Evolutionary conservation across 2,888 invertebrate species (phyloP), one percentile per base, ranked within the genome.

Genomic region (Anoplius nigerrimus): DNA sequence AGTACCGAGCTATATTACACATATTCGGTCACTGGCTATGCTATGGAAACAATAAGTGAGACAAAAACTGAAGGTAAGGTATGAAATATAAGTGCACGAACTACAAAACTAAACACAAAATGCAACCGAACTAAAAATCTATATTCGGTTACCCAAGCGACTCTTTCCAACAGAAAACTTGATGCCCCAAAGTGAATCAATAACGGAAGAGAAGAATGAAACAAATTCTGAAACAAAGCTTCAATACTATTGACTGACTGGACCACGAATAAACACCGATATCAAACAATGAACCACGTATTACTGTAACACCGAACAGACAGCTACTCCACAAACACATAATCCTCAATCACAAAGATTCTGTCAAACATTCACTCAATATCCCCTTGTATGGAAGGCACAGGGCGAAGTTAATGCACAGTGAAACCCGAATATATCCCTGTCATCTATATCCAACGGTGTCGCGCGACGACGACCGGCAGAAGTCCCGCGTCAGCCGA

Each of bases 11-110:
- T 68, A 78, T 61, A 22, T 54, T 69, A 16, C 61, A 46, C 59
- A 52, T 76, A 56, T 79, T 82, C 81, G 81, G 81, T 79, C 78
- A n/a, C 73, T 75, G 74, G 68, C 27, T 13, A 71, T 68, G 53
- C 20, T 16, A 61, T 58, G 34, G 16, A 18, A 52, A 65, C 13
- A 16, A 22, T 55, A 45, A 48, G 34, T 63, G 21, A 46, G 53
- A n/a, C 2, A 59, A 43, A 34, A n/a, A 61, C n/a, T 15, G 42
- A 65, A 66, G 8, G 58, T 53, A 57, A 62, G 6, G 48, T 0
- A 51, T 63, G 45, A 11, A 21, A 52, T 51, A 53, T 22, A 20
- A 6, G n/a, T 18, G 46, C 24, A n/a, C 21, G 42, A 18, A 45
- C 21, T 46, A 56, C 22, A 56, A 48, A 63, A 27, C 20, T 65